These are phyloP conservation scores for Acipenser ruthenus DNA, from an alignment of 2,797 vertebrate genomes.

Conservation along the genomic window DNA sequence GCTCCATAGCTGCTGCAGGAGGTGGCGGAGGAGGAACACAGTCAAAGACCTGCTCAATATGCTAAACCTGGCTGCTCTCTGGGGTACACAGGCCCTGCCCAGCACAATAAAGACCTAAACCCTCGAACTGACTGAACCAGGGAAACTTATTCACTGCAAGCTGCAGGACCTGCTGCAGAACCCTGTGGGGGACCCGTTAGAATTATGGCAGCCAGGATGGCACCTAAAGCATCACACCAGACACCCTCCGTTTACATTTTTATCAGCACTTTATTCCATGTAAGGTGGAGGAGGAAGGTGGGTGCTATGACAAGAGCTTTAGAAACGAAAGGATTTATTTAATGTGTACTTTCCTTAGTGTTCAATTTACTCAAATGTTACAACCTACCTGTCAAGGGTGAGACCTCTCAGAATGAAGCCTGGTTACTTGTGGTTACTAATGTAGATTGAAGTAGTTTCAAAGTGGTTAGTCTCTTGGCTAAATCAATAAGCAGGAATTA, in stretches of 20 bases:
- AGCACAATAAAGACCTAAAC: slow-evolving; percentile 21
- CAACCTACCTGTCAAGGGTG: too few species aligned
- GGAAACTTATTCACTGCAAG: neutral
- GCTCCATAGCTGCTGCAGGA: slow-evolving; percentile 32
- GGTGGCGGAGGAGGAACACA: slow-evolving; percentile 28
- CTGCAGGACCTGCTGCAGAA: slow-evolving; percentile 7
- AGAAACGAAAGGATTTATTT: too few species aligned
- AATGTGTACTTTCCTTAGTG: too few species aligned
- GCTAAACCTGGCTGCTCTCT: slow-evolving; percentile 33
- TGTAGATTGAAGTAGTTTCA: too few species aligned
- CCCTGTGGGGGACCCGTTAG: slow-evolving; percentile 5
- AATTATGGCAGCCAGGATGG: slow-evolving; percentile 5
- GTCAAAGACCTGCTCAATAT: slow-evolving; percentile 63
- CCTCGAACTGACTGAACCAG: slow-evolving; percentile 5
- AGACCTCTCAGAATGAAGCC: too few species aligned
- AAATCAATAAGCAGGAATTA: too few species aligned
- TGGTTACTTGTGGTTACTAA: too few species aligned
- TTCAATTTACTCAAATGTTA: too few species aligned
- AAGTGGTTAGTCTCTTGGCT: too few species aligned
- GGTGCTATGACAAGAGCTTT: too few species aligned
- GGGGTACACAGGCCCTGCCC: slow-evolving; percentile 12
- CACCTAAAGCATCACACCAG: neutral
- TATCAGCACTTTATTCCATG: neutral
- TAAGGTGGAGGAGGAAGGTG: neutral
- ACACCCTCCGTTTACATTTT: neutral